Percentiles rank a stretch among this genome's conserved stretches.
phyloP scores from a whole-genome alignment of 2,888 invertebrate species.

The Bembecia ichneumoniformis region DNA sequence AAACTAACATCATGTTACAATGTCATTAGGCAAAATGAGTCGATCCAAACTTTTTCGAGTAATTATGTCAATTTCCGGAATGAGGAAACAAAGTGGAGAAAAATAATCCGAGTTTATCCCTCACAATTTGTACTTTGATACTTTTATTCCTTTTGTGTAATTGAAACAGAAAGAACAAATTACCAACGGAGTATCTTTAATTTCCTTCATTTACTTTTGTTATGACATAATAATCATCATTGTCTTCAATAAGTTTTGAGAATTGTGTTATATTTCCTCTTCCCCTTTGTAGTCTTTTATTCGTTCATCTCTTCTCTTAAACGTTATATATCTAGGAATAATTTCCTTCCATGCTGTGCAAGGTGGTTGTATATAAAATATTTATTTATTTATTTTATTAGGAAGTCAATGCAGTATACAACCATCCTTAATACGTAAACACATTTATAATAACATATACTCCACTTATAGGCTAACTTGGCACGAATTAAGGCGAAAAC shows the following conservation, averaged over 20 bases:
- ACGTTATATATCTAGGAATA: too few species aligned
- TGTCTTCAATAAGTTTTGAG: slow-evolving; percentile 29
- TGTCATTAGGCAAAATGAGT: slow-evolving; percentile 25
- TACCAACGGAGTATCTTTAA: slow-evolving; percentile 29
- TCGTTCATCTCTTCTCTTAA: too few species aligned
- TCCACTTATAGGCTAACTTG: too few species aligned
- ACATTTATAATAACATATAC: too few species aligned
- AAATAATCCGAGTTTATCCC: slow-evolving; percentile 27
- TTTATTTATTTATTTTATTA: too few species aligned
- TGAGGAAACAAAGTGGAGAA: slow-evolving; percentile 23
- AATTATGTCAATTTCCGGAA: slow-evolving; percentile 26
- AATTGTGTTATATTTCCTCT: slow-evolving; percentile 18
- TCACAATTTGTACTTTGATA: slow-evolving; percentile 32
- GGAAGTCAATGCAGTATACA: too few species aligned
- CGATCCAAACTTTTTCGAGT: slow-evolving; percentile 27
- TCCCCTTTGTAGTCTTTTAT: too few species aligned
- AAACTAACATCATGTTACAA: slow-evolving; percentile 8
- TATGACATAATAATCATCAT: slow-evolving; percentile 39
- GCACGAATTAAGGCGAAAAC: too few species aligned
- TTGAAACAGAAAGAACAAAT: slow-evolving; percentile 40
- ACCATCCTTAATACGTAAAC: too few species aligned
- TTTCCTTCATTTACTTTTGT: slow-evolving; percentile 44
- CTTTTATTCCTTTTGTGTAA: slow-evolving; percentile 30
- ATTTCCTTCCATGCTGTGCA: too few species aligned
- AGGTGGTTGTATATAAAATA: too few species aligned